Evolutionary conservation across 2,797 vertebrate species (phyloP).

Genomic region (Gambusia yucatana): DNA sequence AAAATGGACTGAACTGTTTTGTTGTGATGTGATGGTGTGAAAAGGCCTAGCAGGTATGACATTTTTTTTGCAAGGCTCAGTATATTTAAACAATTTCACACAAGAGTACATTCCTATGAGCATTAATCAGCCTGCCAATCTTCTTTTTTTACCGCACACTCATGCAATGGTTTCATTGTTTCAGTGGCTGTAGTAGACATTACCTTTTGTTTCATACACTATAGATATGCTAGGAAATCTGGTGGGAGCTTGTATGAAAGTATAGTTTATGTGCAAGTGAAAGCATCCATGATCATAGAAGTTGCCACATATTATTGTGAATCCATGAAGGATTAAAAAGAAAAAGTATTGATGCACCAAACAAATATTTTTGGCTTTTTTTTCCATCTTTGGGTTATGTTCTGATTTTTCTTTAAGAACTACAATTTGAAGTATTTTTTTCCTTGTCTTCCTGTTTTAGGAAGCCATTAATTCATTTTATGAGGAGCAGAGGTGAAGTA

Average conservation of each 20-base stretch:
- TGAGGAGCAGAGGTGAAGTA: not conserved
- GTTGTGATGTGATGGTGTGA: not conserved
- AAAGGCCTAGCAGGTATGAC: not conserved
- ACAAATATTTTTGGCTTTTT: not conserved
- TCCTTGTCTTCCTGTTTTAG: not conserved
- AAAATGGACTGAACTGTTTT: not conserved
- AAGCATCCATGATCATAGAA: not conserved
- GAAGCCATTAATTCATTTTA: not conserved
- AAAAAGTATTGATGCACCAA: not conserved
- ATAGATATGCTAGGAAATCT: not conserved
- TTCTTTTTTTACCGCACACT: conserved; percentile 18
- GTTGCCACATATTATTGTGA: not conserved
- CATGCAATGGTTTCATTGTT: conserved; percentile 18
- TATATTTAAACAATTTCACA: conserved; percentile 35
- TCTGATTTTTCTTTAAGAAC: not conserved
- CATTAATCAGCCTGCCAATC: conserved; percentile 20
- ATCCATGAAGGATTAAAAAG: not conserved
- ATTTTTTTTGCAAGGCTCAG: not conserved
- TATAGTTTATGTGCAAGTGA: not conserved
- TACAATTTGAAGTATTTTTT: not conserved
- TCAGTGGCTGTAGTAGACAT: conserved; percentile 9
- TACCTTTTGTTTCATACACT: conserved; percentile 19
- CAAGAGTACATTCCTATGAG: not conserved
- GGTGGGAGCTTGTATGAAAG: not conserved
- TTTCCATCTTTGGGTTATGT: not conserved